A percentile compares a stretch with the other conserved stretches of the same genome.
Conservation (phyloP, 2,113 vertebrate genomes). For the Myanophis thanlyinensis region DNA sequence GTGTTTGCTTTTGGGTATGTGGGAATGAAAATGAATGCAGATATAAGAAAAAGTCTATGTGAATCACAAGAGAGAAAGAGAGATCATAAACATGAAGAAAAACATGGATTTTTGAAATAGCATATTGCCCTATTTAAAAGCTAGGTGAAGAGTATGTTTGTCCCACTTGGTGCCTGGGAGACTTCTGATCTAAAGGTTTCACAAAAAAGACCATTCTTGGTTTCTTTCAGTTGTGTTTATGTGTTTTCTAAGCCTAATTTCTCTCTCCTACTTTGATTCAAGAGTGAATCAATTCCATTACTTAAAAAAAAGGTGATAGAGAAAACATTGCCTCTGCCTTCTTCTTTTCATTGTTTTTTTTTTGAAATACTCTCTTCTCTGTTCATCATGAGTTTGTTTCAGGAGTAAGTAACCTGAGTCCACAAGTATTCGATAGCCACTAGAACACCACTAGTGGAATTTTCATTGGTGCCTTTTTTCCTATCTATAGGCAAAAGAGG, state of each 20-base stretch:
- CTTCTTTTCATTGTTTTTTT: neutral
- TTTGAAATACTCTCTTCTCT: neutral
- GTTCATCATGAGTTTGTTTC: neutral
- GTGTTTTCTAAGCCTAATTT: neutral
- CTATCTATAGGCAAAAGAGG: neutral
- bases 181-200: neutral
- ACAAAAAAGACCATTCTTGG: too few relatives aligned
- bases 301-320: neutral
- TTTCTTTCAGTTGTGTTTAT: neutral
- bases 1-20: neutral
- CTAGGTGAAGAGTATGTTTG: neutral
- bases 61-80: neutral
- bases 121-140: neutral
- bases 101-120: neutral
- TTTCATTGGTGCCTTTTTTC: neutral
- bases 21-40: neutral
- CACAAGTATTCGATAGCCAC: neutral
- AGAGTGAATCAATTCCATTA: neutral
- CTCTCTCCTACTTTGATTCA: neutral
- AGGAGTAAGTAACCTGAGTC: neutral
- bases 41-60: neutral
- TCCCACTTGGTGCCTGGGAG: neutral
- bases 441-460: neutral
- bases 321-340: neutral
- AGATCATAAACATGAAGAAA: neutral